Evolutionary conservation across 2,888 invertebrate genomes (phyloP).

Genomic region (Spodoptera picta): DNA sequence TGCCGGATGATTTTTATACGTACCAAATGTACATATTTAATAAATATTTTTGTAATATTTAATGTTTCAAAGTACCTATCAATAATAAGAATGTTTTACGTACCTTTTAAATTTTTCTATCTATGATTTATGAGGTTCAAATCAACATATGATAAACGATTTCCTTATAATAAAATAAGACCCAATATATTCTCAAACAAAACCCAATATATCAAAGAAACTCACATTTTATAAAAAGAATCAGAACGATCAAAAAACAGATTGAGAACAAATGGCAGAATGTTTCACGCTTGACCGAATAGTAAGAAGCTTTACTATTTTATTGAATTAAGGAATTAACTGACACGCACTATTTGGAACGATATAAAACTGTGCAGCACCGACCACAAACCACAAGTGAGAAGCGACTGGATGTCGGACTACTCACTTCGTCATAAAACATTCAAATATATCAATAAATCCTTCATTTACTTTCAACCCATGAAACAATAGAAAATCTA

Average conservation of each 20-base stretch:
- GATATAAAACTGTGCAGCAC: constrained; percentile 77
- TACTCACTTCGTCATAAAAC: constrained; percentile 85
- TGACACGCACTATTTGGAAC: constrained; percentile 80
- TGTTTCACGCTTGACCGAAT: constrained; percentile 83
- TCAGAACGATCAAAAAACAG: constrained; percentile 66
- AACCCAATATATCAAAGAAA: neutral
- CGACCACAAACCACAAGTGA: constrained; percentile 77
- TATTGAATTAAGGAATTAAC: constrained; percentile 89
- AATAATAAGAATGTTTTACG: too few species aligned
- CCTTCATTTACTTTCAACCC: constrained; percentile 55
- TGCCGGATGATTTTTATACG: too few species aligned
- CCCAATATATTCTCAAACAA: too few species aligned
- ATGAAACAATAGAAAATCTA: constrained; percentile 64
- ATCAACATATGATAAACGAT: too few species aligned
- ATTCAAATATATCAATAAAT: constrained; percentile 52
- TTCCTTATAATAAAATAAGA: too few species aligned
- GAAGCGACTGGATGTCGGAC: constrained; percentile 87
- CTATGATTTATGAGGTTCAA: too few species aligned
- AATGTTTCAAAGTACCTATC: too few species aligned
- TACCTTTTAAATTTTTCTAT: too few species aligned
- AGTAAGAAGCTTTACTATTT: constrained; percentile 85
- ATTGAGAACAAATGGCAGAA: constrained; percentile 77
- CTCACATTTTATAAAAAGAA: constrained; percentile 48
- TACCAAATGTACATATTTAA: neutral
- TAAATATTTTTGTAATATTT: too few species aligned